These are phyloP conservation scores for Acanthosoma haemorrhoidale DNA, from an alignment of 2,888 invertebrate species.

Conservation along the genomic window DNA sequence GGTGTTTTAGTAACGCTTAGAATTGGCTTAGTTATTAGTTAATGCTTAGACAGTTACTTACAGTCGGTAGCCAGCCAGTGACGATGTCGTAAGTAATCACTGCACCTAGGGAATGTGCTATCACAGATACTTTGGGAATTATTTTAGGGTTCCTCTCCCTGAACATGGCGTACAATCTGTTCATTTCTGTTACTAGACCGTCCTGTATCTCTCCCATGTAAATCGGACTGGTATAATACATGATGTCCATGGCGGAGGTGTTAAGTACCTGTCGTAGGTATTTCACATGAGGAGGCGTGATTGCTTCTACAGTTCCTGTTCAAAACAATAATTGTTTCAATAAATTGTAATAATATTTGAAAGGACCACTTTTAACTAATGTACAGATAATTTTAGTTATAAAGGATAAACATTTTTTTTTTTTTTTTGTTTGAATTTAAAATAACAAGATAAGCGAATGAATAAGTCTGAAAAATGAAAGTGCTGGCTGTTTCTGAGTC, in stretches of 20 bases:
- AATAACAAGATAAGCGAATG: too few species aligned
- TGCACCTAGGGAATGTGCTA: conserved; percentile 65
- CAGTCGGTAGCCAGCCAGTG: conserved; percentile 50
- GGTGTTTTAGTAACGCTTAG: too few species aligned
- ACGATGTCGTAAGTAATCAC: conserved; percentile 66
- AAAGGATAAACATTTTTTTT: too few species aligned
- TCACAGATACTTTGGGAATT: conserved; percentile 57
- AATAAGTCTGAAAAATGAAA: too few species aligned
- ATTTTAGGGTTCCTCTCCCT: conserved; percentile 60
- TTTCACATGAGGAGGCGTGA: conserved; percentile 60
- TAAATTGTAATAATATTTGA: too few species aligned
- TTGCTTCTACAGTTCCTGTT: conserved; percentile 57
- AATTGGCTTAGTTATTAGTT: too few species aligned
- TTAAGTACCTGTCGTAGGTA: conserved; percentile 59
- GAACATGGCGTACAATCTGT: conserved; percentile 59
- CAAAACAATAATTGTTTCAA: neutral
- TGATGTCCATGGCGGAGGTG: conserved; percentile 65
- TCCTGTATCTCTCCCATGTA: conserved; percentile 61
- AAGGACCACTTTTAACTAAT: too few species aligned
- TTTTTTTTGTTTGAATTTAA: too few species aligned
- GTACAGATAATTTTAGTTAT: too few species aligned
- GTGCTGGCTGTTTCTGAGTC: too few species aligned
- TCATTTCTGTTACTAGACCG: conserved; percentile 58
- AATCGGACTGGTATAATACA: conserved; percentile 66
- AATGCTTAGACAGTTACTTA: too few species aligned